Evolutionary conservation across 2,888 invertebrate species (phyloP).

Genomic region (Nasonia oneida): DNA sequence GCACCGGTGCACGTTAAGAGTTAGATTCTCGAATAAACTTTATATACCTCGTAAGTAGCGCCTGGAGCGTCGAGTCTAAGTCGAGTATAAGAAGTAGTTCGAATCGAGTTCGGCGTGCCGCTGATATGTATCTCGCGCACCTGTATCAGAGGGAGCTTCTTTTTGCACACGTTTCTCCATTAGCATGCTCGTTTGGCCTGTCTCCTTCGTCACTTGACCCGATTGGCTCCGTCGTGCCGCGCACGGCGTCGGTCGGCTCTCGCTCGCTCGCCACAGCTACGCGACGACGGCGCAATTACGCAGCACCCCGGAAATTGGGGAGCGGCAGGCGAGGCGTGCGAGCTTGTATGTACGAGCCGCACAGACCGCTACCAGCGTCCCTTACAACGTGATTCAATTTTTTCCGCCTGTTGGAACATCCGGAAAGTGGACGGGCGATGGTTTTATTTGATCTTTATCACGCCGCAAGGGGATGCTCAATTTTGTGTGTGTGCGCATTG

Average conservation of each 20-base stretch:
- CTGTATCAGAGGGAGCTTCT: neutral
- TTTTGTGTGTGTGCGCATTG: no score
- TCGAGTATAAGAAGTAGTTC: conserved; percentile 47
- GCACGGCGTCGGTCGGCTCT: neutral
- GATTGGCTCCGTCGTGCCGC: conserved; percentile 44
- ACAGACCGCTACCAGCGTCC: neutral
- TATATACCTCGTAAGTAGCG: conserved; percentile 3
- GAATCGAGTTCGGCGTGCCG: conserved; percentile 52
- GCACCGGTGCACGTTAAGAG: neutral
- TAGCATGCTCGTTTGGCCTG: conserved; percentile 42
- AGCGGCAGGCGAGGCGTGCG: neutral
- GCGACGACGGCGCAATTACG: conserved; percentile 32
- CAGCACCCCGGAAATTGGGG: conserved; percentile 23
- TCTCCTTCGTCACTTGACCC: conserved; percentile 46
- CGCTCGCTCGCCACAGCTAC: neutral
- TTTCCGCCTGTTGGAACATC: neutral
- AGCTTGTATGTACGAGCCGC: neutral
- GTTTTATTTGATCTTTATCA: conserved; percentile 1
- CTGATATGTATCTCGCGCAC: neutral
- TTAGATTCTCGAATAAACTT: conserved; percentile 43
- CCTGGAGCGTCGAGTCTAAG: neutral
- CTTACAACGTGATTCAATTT: neutral
- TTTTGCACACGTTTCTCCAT: conserved; percentile 40
- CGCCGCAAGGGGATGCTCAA: no score
- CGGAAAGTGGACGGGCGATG: neutral